These are phyloP conservation scores for Yponomeuta cagnagella DNA, from an alignment of 2,888 invertebrate genomes.

Conservation along the genomic window DNA sequence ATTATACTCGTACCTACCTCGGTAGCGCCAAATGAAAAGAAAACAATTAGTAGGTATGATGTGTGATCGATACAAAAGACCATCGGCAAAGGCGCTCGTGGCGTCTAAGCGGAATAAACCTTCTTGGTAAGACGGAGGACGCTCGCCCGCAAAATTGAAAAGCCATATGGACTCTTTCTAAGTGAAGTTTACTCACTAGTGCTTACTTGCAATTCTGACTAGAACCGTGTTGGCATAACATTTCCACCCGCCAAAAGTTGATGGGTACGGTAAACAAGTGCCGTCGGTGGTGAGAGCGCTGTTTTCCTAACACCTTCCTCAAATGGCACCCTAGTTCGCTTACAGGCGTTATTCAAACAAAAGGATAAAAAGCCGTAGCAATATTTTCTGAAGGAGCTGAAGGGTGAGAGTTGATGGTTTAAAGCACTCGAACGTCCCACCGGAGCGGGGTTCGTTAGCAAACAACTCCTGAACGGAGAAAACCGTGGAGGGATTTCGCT, in stretches of 20 bases:
- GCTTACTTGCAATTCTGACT: constrained; percentile 68
- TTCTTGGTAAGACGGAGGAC: background rate
- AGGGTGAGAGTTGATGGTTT: constrained; percentile 63
- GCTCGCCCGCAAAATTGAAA: background rate
- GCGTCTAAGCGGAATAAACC: background rate
- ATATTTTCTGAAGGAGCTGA: constrained; percentile 68
- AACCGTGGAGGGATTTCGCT: constrained; percentile 34
- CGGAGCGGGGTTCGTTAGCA: constrained; percentile 65
- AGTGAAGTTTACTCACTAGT: constrained; percentile 45
- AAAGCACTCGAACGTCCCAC: constrained; percentile 57
- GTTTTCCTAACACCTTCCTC: constrained; percentile 68
- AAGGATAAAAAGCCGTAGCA: constrained; percentile 72
- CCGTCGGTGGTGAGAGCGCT: constrained; percentile 59
- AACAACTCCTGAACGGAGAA: constrained; percentile 54
- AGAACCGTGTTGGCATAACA: constrained; percentile 59
- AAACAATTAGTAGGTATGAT: background rate
- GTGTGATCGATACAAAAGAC: background rate
- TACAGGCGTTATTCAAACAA: constrained; percentile 74
- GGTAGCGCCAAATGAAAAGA: background rate
- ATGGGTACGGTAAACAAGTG: constrained; percentile 69
- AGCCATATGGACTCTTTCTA: constrained; percentile 18
- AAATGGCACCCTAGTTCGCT: constrained; percentile 67
- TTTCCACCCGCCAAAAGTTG: constrained; percentile 62
- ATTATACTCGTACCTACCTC: background rate
- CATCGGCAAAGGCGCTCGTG: too few species aligned